phyloP scores from a whole-genome alignment of 2,888 invertebrate species.

The Dorcus parallelipipedus region DNA sequence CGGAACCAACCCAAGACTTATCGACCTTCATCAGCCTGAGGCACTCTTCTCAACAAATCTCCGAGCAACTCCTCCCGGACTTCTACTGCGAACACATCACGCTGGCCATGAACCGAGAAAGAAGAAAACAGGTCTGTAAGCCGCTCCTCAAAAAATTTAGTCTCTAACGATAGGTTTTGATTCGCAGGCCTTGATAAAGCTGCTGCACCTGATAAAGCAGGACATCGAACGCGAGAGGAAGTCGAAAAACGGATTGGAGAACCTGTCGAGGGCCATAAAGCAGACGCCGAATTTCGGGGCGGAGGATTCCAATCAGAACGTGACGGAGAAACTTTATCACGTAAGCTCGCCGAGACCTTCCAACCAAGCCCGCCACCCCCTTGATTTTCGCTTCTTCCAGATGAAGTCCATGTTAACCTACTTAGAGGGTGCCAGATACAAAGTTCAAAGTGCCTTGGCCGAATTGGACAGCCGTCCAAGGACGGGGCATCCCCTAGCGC shows the following conservation, averaged over 20 bases:
- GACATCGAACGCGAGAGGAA: slow-evolving; percentile 87
- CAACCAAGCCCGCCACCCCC: too few species aligned
- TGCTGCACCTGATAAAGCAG: slow-evolving; percentile 79
- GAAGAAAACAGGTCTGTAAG: slow-evolving; percentile 69
- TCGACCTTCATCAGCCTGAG: slow-evolving; percentile 64
- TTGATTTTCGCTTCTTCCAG: slow-evolving; percentile 51
- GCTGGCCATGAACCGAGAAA: slow-evolving; percentile 86
- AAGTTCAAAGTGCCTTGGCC: slow-evolving; percentile 77
- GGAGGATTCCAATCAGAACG: slow-evolving; percentile 87
- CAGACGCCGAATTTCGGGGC: slow-evolving; percentile 82
- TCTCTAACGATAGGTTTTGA: slow-evolving; percentile 5
- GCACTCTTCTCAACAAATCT: slow-evolving; percentile 57
- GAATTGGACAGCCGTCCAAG: slow-evolving; percentile 78
- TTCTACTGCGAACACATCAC: slow-evolving; percentile 95
- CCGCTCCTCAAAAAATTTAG: neutral
- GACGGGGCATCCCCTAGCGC: slow-evolving; percentile 75
- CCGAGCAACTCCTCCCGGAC: slow-evolving; percentile 86
- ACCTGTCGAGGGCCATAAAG: slow-evolving; percentile 81
- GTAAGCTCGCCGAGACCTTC: slow-evolving; percentile 61
- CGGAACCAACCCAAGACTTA: slow-evolving; percentile 68
- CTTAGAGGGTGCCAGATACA: slow-evolving; percentile 85
- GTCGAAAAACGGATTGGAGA: slow-evolving; percentile 85
- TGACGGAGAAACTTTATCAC: slow-evolving; percentile 88
- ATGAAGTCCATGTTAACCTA: slow-evolving; percentile 91
- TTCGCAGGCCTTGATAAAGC: slow-evolving; percentile 72